phyloP scores from a whole-genome alignment of 2,113 vertebrate genomes.

The Tauraco erythrolophus region DNA sequence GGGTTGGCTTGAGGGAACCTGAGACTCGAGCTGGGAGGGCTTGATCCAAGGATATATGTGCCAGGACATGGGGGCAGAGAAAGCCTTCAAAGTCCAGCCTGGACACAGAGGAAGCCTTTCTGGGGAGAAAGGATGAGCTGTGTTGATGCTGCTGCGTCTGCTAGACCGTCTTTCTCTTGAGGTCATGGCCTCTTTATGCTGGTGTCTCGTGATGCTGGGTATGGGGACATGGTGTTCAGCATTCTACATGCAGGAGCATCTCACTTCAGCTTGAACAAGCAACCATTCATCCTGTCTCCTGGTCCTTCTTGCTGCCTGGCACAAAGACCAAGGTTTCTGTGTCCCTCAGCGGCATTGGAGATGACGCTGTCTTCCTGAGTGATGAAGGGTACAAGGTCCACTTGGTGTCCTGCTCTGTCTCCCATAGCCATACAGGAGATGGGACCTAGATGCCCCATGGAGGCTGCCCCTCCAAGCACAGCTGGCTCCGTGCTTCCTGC shows the following conservation, averaged over 20 bases:
- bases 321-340: not conserved
- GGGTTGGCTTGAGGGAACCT: not conserved
- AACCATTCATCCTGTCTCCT: not conserved
- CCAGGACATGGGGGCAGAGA: not conserved
- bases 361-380: accelerated
- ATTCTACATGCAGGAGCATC: not conserved
- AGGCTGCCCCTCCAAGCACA: not conserved
- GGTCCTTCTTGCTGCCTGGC: not conserved
- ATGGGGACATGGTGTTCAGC: not conserved
- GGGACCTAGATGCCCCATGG: accelerated
- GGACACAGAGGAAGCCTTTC: not conserved
- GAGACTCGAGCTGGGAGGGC: not conserved
- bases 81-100: not conserved
- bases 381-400: not conserved
- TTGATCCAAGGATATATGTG: not conserved
- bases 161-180: not conserved
- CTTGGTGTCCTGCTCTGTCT: not conserved
- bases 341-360: not conserved
- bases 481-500: not conserved
- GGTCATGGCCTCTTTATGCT: not conserved
- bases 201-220: not conserved
- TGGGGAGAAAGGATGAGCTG: not conserved
- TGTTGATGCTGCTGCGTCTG: not conserved
- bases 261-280: not conserved
- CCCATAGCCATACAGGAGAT: not conserved